These are phyloP conservation scores for Gallinago jamesoni DNA, from an alignment of 2,113 vertebrate genomes.

Conservation along the genomic window DNA sequence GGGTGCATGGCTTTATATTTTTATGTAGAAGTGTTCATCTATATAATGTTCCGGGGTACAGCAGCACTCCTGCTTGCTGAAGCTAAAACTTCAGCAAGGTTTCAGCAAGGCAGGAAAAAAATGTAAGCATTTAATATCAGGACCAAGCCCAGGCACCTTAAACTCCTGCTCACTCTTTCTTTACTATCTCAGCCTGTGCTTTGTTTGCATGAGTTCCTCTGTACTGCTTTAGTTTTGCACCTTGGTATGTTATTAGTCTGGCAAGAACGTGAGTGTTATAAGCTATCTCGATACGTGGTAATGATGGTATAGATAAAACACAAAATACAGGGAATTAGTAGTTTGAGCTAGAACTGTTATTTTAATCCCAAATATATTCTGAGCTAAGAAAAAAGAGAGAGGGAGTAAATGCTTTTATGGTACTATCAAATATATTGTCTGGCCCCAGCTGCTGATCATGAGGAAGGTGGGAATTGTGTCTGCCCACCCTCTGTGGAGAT, in stretches of 20 bases:
- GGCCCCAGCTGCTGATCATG: neutral
- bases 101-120: neutral
- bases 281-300: accelerated
- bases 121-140: neutral
- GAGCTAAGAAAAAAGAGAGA: neutral
- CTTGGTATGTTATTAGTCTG: neutral
- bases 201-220: neutral
- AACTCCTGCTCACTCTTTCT: neutral
- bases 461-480: neutral
- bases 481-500: neutral
- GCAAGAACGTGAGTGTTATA: neutral
- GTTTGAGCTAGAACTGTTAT: neutral
- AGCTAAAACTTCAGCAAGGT: neutral
- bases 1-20: conserved; percentile 15
- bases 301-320: neutral
- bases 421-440: neutral
- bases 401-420: neutral
- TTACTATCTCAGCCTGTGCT: neutral
- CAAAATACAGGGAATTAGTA: neutral
- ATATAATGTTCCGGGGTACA: neutral
- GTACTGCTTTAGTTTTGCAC: neutral
- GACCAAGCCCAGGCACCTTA: neutral
- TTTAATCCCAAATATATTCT: neutral
- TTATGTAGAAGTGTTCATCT: conserved; percentile 4
- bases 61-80: neutral